These are phyloP conservation scores for Meliscaeva auricollis DNA, from an alignment of 2,888 invertebrate genomes.

Conservation along the genomic window DNA sequence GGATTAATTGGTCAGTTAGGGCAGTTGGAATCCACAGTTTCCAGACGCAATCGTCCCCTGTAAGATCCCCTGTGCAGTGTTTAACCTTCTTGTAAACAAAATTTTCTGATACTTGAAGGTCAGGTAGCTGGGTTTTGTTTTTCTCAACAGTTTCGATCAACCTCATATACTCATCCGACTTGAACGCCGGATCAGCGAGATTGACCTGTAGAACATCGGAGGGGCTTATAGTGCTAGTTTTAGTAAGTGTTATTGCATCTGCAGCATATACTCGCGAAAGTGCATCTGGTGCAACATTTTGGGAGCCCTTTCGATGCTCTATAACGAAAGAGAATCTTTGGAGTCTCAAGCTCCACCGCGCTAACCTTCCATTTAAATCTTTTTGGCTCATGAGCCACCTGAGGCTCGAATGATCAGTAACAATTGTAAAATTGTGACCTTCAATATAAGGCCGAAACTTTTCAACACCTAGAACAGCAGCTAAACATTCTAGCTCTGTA, in stretches of 20 bases:
- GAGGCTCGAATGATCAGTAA: too few species aligned
- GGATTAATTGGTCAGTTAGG: neutral
- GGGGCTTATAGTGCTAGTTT: neutral
- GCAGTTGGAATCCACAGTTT: slow-evolving; percentile 7
- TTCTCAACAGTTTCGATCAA: slow-evolving; percentile 11
- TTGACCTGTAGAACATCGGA: slow-evolving; percentile 11
- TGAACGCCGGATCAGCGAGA: slow-evolving; percentile 28
- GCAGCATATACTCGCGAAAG: neutral
- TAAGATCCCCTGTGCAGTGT: slow-evolving; percentile 21
- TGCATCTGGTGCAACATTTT: too few species aligned
- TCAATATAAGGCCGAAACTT: too few species aligned
- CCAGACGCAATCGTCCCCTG: slow-evolving; percentile 1
- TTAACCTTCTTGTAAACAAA: slow-evolving; percentile 27
- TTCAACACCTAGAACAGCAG: too few species aligned
- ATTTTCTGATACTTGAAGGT: slow-evolving; percentile 20
- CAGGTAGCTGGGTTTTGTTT: slow-evolving; percentile 26
- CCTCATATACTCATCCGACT: slow-evolving; percentile 9
- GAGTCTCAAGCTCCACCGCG: too few species aligned
- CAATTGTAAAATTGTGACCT: too few species aligned
- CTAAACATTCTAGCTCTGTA: too few species aligned
- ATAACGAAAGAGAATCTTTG: too few species aligned
- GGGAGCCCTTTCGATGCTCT: too few species aligned
- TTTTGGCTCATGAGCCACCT: too few species aligned
- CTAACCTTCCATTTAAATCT: too few species aligned
- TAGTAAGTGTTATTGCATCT: neutral